Evolutionary conservation across 2,113 vertebrate genomes (phyloP).

Genomic region (Lates calcarifer): DNA sequence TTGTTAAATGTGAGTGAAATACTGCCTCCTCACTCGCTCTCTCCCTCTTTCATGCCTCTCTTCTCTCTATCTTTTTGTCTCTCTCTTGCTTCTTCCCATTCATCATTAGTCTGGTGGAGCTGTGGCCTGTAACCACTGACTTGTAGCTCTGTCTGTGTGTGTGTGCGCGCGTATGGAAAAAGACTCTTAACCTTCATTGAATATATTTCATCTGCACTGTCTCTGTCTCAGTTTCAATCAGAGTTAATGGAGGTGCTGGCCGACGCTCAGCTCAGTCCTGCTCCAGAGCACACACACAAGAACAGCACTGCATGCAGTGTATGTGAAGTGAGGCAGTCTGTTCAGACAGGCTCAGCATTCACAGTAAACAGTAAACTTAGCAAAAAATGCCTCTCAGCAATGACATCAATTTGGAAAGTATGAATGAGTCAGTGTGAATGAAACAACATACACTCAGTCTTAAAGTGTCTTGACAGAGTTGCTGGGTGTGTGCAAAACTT

Average conservation of each 20-base stretch:
- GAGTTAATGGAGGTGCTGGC: conserved; percentile 91
- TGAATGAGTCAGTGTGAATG: not conserved
- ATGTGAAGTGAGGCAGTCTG: not conserved
- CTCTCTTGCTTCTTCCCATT: conserved; percentile 51
- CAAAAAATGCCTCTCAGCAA: conserved; percentile 18
- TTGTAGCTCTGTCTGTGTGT: conserved; percentile 66
- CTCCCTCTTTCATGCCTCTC: conserved; percentile 13
- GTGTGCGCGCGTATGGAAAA: conserved; percentile 41
- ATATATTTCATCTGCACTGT: conserved; percentile 82
- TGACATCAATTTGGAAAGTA: not conserved
- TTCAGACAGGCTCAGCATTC: conserved; percentile 30
- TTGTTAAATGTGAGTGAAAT: conserved; percentile 72
- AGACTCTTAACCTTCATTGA: conserved; percentile 80
- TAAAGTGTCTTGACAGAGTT: no score
- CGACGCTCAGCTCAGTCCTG: conserved; percentile 77
- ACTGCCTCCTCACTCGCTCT: conserved; percentile 32
- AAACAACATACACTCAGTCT: not conserved
- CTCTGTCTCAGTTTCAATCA: conserved; percentile 88
- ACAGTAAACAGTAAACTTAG: conserved; percentile 12
- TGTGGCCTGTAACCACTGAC: conserved; percentile 42
- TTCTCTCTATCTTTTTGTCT: conserved; percentile 35
- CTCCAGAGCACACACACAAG: conserved; percentile 63
- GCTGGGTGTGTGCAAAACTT: no score
- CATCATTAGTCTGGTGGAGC: conserved; percentile 55
- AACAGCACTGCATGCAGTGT: conserved; percentile 22